These are phyloP conservation scores for Cheilosia impressa DNA, from an alignment of 2,888 invertebrate species.

Conservation along the genomic window DNA sequence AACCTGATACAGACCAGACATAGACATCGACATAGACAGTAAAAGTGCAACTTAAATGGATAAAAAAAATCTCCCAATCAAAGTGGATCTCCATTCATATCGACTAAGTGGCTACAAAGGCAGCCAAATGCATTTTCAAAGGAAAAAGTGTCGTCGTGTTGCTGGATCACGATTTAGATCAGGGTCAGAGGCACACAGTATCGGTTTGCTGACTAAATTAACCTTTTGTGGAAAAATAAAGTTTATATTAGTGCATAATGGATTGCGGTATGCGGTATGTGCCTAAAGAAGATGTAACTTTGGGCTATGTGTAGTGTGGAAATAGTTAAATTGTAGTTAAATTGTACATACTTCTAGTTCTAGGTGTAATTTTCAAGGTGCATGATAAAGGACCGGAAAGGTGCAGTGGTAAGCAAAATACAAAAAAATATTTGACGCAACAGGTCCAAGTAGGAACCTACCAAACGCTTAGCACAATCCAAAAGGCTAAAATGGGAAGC, in stretches of 20 bases:
- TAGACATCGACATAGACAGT: not conserved
- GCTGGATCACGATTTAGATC: slow-evolving; percentile 77
- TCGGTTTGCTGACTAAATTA: slow-evolving; percentile 75
- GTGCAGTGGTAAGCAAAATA: too few relatives aligned
- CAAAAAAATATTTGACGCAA: too few relatives aligned
- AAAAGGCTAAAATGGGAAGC: too few relatives aligned
- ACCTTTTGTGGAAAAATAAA: slow-evolving; percentile 75
- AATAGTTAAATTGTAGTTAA: too few relatives aligned
- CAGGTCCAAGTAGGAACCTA: too few relatives aligned
- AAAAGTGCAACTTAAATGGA: not conserved
- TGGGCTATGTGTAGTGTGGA: too few relatives aligned
- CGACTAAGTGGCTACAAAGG: slow-evolving; percentile 5
- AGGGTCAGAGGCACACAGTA: slow-evolving; percentile 75
- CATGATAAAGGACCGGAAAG: too few relatives aligned
- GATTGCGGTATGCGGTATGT: slow-evolving; percentile 38
- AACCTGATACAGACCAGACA: not conserved
- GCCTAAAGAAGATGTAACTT: slow-evolving; percentile 8
- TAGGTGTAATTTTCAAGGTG: too few relatives aligned
- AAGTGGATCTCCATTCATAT: slow-evolving; percentile 24
- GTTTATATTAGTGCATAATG: slow-evolving; percentile 61
- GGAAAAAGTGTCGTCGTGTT: slow-evolving; percentile 74
- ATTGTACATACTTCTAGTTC: too few relatives aligned
- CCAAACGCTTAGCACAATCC: too few relatives aligned
- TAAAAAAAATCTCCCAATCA: not conserved
- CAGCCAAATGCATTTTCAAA: slow-evolving; percentile 17